Percentiles rank a stretch among this genome's conserved stretches.
phyloP scores from a whole-genome alignment of 2,113 vertebrate genomes.

The Oncorhynchus nerka region DNA sequence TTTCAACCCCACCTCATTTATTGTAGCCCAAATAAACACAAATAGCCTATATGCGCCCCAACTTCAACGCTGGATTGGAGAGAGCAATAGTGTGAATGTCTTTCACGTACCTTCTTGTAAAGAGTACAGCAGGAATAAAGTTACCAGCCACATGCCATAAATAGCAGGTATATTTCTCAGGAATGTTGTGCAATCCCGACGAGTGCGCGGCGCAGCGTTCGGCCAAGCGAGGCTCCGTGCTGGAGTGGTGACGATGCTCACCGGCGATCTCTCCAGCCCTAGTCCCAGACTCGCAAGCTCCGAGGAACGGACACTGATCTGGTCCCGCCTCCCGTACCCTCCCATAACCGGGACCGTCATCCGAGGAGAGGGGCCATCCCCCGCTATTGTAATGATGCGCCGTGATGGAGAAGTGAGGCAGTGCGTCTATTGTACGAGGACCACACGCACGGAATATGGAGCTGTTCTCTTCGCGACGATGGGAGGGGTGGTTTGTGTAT shows the following conservation, averaged over 20 bases:
- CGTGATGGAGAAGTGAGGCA: constrained; percentile 59
- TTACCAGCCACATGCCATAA: constrained; percentile 98
- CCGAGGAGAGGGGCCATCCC: constrained; percentile 69
- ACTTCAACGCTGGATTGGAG: constrained; percentile 32
- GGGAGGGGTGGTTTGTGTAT: too few species aligned
- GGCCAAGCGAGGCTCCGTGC: constrained; percentile 74
- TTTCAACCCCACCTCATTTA: neutral
- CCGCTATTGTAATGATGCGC: constrained; percentile 68
- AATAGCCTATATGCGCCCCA: constrained; percentile 12
- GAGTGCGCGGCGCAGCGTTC: constrained; percentile 74
- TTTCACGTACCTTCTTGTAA: constrained; percentile 84
- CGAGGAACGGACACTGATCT: constrained; percentile 72
- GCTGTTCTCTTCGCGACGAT: too few species aligned
- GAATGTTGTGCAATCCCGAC: constrained; percentile 86
- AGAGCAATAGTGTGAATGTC: constrained; percentile 19
- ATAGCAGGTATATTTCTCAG: constrained; percentile 86
- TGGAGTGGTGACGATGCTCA: constrained; percentile 76
- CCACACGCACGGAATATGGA: neutral
- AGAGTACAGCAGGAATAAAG: constrained; percentile 95
- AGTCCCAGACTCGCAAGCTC: constrained; percentile 71
- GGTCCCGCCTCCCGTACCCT: constrained; percentile 84
- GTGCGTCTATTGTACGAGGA: constrained; percentile 23
- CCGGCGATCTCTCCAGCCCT: constrained; percentile 78
- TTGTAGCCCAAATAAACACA: neutral
- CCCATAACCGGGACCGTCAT: constrained; percentile 81